Evolutionary conservation across 2,113 vertebrate genomes (phyloP), one percentile per base, ranked within the genome.

Genomic region (Brienomyrus longianalis): DNA sequence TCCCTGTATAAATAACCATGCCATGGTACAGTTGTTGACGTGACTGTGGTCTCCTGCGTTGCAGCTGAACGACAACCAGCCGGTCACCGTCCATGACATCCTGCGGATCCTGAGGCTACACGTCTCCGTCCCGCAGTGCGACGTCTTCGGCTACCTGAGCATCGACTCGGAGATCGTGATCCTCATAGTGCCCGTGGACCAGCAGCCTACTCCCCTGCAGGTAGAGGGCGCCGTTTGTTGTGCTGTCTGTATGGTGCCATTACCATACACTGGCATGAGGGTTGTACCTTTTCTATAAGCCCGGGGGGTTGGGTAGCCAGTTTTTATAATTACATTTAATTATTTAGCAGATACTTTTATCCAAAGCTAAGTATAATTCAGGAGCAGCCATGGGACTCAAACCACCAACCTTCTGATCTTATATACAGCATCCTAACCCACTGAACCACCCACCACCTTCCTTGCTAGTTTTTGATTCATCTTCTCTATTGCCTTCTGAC

Each of bases 61-160:
- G 43, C 94, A 99, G 98, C 89, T 99, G 89, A 97, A 97, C 83
- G 96, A 94, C 86, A 97, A 97, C 92, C 96, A 96, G 93, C 98
- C 98, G 0, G 96, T 99, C 92, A 97, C 97, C 0, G 94, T 99
- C 45, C 96, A 98, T 13, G 96, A 98, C 91, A 95, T 99, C 66
- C 97, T 99, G 84, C 95, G 96, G 89, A 97, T 97, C 92, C 95
- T 99, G 89, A 96, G 98, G 27, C 96, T 97, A 52, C 97, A 99
- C 0, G 95, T 99, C 89, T 99, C 98, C 0, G 97, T 99, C 85
- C 98, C 98, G 0, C 98, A 99, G 94, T 99, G 98, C 54, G 98
- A 99, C 0, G 96, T 99, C 0, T 99, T 99, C 66, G 98, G 98
- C 3, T 99, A 98, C 93, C 94, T 99, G 91, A 99, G 98, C 94